Base-by-base conservation (phyloP, 2,113 vertebrate species). In the Lasiurus cinereus region DNA sequence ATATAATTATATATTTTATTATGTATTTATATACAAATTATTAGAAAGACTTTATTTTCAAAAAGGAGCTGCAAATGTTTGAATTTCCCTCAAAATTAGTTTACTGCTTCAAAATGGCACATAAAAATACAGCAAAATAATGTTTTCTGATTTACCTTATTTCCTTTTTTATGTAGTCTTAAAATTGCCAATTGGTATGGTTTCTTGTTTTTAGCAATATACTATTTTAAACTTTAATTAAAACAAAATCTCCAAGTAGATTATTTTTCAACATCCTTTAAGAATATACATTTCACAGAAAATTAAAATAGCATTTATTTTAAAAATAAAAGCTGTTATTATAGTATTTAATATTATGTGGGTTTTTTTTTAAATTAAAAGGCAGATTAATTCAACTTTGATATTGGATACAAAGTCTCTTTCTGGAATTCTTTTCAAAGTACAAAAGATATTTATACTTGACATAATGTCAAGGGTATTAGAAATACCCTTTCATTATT, bases 291-390 rank as follows among this genome's bases (percentile, higher is more conserved):
- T 46, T 70, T 84, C 24, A 85, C 31, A 80, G 52, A 66, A 78
- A 92, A 48, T 48, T 79, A 83, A 89, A 95, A 39, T 31, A 87
- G 22, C 4, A 83, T 18, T 92, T 8, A 39, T 29, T 83, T 4
- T 83, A n/a, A 52, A n/a, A 74, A 36, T 48, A 67, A 62, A 90
- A 43, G 7, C 43, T 76, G 5, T 14, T 66, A 70, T 83, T 91
- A 62, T 13, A 70, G 5, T 73, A 54, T 36, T 84, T 54, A 73
- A 70, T 66, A 46, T 14, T 2, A 24, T 36, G 3, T 5, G 31
- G n/a, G n/a, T n/a, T n/a, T n/a, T 85, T 79, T 86, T 94, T 70
- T 11, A 16, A 83, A 88, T 83, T 76, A 48, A 77, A 77, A 88
- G 1, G 8, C 19, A 46, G 4, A 7, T 54, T 6, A 85, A 90